Conservation (phyloP, 1,140 invertebrate genomes). For the Drosophila nigrodunni region DNA sequence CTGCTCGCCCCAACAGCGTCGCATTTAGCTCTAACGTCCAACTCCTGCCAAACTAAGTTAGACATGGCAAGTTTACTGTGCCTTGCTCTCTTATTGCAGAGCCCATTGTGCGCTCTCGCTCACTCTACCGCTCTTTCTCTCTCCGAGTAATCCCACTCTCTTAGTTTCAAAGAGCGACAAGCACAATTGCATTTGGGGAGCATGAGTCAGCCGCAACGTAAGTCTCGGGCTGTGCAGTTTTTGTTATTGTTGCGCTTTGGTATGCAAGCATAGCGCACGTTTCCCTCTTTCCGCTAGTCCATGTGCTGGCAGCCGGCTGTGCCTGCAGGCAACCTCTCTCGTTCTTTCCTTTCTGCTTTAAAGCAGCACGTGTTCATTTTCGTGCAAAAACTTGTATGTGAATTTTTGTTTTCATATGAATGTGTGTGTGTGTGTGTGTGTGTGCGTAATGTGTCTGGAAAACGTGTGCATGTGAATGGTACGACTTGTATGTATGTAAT, state of each 20-base stretch:
- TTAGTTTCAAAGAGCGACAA: slow-evolving; percentile 38
- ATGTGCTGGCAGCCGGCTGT: slow-evolving; percentile 44
- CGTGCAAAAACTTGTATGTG: slow-evolving; percentile 60
- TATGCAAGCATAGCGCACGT: slow-evolving; percentile 60
- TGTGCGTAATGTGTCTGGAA: slow-evolving; percentile 53
- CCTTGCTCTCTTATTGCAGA: slow-evolving; percentile 47
- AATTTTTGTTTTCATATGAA: slow-evolving; percentile 24
- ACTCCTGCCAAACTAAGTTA: slow-evolving; percentile 58
- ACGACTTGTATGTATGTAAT: slow-evolving; percentile 43
- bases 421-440: slow-evolving; percentile 27
- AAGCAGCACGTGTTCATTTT: slow-evolving; percentile 79
- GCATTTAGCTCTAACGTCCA: not conserved
- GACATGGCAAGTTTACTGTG: slow-evolving; percentile 32
- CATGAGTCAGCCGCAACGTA: slow-evolving; percentile 62
- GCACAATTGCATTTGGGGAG: slow-evolving; percentile 29
- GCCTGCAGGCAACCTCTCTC: slow-evolving; percentile 37
- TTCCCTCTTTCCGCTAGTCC: slow-evolving; percentile 4
- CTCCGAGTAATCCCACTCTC: slow-evolving; percentile 26
- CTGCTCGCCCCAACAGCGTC: slow-evolving; percentile 31
- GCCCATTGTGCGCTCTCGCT: slow-evolving; percentile 8
- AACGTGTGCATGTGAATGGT: slow-evolving; percentile 26
- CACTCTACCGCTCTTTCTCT: slow-evolving; percentile 3
- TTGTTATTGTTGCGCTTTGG: slow-evolving; percentile 73
- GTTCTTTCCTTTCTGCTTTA: slow-evolving; percentile 39
- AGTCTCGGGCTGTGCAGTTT: slow-evolving; percentile 50